Evolutionary conservation across 2,888 invertebrate species (phyloP).

Genomic region (Brachyopa scutellaris): DNA sequence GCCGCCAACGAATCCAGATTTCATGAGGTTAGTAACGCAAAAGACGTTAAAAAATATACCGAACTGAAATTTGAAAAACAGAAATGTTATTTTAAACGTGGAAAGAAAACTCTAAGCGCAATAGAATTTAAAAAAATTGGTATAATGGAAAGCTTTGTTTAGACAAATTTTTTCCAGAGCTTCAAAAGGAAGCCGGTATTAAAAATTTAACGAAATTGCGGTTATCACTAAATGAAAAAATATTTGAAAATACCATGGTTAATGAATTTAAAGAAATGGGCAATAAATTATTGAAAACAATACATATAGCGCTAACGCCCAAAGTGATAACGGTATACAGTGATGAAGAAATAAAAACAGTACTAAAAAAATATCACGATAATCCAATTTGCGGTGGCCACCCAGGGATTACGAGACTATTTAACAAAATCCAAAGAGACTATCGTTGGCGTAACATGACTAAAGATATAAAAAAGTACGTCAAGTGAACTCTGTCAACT

Average conservation of each 20-base stretch:
- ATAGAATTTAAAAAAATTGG: background rate
- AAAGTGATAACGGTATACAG: conserved; percentile 1
- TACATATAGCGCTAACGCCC: conserved; percentile 25
- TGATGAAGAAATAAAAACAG: background rate
- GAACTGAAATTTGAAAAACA: conserved; percentile 7
- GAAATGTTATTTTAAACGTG: conserved; percentile 22
- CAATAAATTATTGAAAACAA: conserved; percentile 18
- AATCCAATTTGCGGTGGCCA: conserved; percentile 9
- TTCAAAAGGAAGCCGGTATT: conserved; percentile 29
- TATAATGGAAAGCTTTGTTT: conserved; percentile 21
- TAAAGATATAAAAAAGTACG: conserved; percentile 24
- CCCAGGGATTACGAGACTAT: conserved; percentile 1
- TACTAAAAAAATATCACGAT: conserved; percentile 25
- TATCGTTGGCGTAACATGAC: conserved; percentile 31
- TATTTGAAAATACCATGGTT: conserved; percentile 10
- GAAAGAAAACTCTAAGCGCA: background rate
- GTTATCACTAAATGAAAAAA: conserved; percentile 14
- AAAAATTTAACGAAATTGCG: conserved; percentile 23
- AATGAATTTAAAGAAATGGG: conserved; percentile 27
- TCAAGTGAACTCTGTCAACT: conserved; percentile 30
- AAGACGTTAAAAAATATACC: conserved; percentile 16
- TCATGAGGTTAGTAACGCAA: conserved; percentile 14
- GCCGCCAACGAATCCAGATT: background rate
- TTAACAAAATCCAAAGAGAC: conserved; percentile 7
- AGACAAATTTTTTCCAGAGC: conserved; percentile 41